These are phyloP conservation scores for Drosophila borealis DNA, from an alignment of 2,888 invertebrate genomes.

Conservation along the genomic window DNA sequence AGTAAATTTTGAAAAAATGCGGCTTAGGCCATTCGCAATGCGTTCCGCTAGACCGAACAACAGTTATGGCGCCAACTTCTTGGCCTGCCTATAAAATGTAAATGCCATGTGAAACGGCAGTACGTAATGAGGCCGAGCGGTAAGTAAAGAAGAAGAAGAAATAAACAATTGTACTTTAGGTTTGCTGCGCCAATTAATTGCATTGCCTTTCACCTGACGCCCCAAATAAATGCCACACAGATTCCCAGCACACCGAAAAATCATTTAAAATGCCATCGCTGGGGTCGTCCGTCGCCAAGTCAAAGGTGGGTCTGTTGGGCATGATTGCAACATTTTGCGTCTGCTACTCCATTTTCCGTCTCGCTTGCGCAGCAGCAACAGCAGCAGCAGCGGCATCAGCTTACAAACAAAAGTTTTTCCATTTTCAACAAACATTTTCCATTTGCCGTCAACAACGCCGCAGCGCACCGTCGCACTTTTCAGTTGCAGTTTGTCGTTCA, in stretches of 20 bases:
- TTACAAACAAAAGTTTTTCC: conserved; percentile 46
- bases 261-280: conserved; percentile 70
- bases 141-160: conserved; percentile 4
- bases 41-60: conserved; percentile 56
- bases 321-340: conserved; percentile 55
- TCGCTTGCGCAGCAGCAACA: conserved; percentile 31
- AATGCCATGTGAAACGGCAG: conserved; percentile 63
- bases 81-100: conserved; percentile 41
- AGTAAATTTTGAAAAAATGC: conserved; percentile 20
- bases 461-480: conserved; percentile 44
- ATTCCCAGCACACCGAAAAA: conserved; percentile 61
- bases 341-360: conserved; percentile 66
- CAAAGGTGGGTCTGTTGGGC: conserved; percentile 47
- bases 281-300: conserved; percentile 47
- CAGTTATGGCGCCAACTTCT: conserved; percentile 46
- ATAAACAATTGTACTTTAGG: conserved; percentile 45
- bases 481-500: conserved; percentile 77
- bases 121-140: conserved; percentile 45
- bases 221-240: conserved; percentile 41
- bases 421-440: conserved; percentile 67
- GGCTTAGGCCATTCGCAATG: conserved; percentile 10
- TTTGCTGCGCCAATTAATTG: conserved; percentile 55
- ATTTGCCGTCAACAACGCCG: conserved; percentile 40
- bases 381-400: background rate
- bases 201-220: conserved; percentile 68